Base-by-base conservation (phyloP, 2,113 vertebrate genomes). In the Arothron firmamentum region DNA sequence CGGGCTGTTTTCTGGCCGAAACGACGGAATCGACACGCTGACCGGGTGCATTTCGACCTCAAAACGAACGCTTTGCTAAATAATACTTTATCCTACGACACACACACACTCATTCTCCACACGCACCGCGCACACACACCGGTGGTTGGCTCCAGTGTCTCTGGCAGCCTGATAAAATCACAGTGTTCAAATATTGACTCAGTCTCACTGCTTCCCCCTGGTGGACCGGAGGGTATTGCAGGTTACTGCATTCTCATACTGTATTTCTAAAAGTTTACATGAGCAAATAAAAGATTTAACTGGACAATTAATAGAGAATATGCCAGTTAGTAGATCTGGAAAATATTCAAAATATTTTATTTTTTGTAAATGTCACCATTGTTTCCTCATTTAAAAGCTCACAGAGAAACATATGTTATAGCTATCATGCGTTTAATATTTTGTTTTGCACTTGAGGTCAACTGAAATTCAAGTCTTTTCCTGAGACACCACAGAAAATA, bases 21-120 rank as follows among this genome's bases (percentile, higher is more conserved):
- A 98, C 52, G 95, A 96, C 52, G 96, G 96, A 41, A 98, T 95
- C 73, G 85, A 94, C 70, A 98, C 92, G 82, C 93, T 90, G 62
- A 91, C 71, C 0, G 83, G 76, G 72, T 89, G 87, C 92, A 92
- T 92, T 19, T 56, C 71, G 31, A 20, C 25, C 11, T 9, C 7
- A 10, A 3, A 12, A 17, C n/a, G 1, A 10, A 46, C 1, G 20
- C 18, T 50, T 55, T 47, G 8, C 1, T 0, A 8, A 5, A 3
- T 18, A 23, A 21, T 49, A 31, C 59, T 41, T 17, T 12, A 56
- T 52, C 52, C 6, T 17, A 0, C 31, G 21, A 15, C 21, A 2
- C 52, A 28, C 16, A 56, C 19, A 56, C 45, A 48, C n/a, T 16
- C 42, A 18, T 38, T 17, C 42, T 28, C 46, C 23, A n/a, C 3